A percentile compares a stretch with the other conserved stretches of the same genome.
Conservation (phyloP, 2,888 invertebrate species). For the Pterostichus niger region DNA sequence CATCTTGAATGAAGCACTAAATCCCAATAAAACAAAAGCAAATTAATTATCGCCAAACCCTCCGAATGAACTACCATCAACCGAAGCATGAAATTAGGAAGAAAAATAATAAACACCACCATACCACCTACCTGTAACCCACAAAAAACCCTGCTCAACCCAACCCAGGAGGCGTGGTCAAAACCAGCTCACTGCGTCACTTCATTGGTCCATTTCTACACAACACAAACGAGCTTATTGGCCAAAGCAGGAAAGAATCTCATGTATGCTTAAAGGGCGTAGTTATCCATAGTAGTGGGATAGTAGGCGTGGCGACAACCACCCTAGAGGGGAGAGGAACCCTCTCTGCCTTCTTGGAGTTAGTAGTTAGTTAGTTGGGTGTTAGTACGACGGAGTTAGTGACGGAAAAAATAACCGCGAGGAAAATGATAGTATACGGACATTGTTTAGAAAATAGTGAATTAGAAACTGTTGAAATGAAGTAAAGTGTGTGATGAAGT, state of each 20-base stretch:
- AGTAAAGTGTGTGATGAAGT: neutral
- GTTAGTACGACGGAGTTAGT: neutral
- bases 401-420: too few species aligned
- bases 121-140: conserved; percentile 40
- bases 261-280: conserved; percentile 42
- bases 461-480: too few species aligned
- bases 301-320: conserved; percentile 70
- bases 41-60: too few species aligned
- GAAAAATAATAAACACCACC: conserved; percentile 51
- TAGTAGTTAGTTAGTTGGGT: neutral
- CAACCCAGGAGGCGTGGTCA: conserved; percentile 15
- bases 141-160: conserved; percentile 46
- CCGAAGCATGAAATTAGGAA: conserved; percentile 55
- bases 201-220: conserved; percentile 20
- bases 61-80: conserved; percentile 33
- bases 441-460: too few species aligned
- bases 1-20: too few species aligned
- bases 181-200: neutral
- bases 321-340: conserved; percentile 70
- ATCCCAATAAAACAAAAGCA: too few species aligned
- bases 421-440: too few species aligned
- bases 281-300: conserved; percentile 12
- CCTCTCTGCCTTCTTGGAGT: neutral
- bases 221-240: neutral
- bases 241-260: conserved; percentile 37